These are phyloP conservation scores for Heliconius aoede DNA, from an alignment of 2,888 invertebrate species.

Conservation along the genomic window DNA sequence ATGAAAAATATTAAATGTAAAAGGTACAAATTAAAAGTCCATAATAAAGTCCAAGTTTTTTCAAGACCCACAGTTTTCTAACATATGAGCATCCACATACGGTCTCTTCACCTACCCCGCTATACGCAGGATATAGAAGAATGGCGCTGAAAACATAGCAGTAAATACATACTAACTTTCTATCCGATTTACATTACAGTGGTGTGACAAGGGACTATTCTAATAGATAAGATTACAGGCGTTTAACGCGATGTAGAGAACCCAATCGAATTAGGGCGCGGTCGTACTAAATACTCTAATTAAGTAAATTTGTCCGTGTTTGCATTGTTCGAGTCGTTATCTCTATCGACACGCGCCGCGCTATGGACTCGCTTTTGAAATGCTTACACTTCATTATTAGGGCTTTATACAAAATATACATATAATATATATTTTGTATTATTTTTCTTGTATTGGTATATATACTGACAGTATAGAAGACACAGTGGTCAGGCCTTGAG, in stretches of 20 bases:
- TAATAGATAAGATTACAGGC: constrained; percentile 39
- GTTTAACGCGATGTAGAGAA: constrained; percentile 43
- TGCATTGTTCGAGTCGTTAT: constrained; percentile 48
- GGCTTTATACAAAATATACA: background rate
- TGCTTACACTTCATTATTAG: background rate
- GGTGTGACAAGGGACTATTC: constrained; percentile 40
- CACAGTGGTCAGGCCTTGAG: too few relatives aligned
- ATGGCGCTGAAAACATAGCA: background rate
- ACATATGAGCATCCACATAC: too few relatives aligned
- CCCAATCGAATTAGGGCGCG: constrained; percentile 49
- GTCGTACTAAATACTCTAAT: constrained; percentile 49
- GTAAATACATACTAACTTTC: background rate
- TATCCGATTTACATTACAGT: background rate
- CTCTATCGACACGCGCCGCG: constrained; percentile 52
- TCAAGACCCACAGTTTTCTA: background rate
- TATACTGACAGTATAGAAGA: background rate
- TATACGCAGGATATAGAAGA: background rate
- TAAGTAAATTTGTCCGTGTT: constrained; percentile 52
- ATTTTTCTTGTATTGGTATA: background rate
- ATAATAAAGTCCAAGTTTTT: background rate
- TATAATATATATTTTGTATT: background rate
- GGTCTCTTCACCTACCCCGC: too few relatives aligned
- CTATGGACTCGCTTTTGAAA: background rate
- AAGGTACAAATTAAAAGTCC: too few relatives aligned
- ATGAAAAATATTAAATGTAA: too few relatives aligned